These are phyloP conservation scores for Andrena dorsata DNA, from an alignment of 2,888 invertebrate genomes.

Conservation along the genomic window DNA sequence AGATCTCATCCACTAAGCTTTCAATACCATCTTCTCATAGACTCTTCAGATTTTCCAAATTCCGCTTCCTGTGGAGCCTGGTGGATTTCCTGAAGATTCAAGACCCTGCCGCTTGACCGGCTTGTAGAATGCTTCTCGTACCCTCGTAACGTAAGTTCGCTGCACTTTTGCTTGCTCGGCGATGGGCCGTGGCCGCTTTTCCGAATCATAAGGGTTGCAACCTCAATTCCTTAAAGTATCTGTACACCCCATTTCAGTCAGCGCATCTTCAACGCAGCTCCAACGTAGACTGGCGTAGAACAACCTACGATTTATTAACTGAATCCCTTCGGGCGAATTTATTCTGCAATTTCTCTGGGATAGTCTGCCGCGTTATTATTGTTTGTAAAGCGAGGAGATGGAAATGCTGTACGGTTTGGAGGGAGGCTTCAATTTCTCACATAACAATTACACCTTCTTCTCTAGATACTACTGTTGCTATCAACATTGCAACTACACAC, in stretches of 20 bases:
- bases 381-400: too few species aligned
- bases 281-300: not conserved
- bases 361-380: not conserved
- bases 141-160: not conserved
- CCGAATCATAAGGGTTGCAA: constrained; percentile 16
- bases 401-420: too few species aligned
- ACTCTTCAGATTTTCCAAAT: constrained; percentile 38
- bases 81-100: constrained; percentile 3
- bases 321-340: not conserved
- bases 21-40: constrained; percentile 10
- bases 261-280: not conserved
- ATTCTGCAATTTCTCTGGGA: too few species aligned
- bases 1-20: constrained; percentile 15
- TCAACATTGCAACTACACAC: too few species aligned
- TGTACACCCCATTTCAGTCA: not conserved
- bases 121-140: not conserved
- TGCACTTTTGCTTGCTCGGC: not conserved
- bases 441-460: too few species aligned
- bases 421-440: too few species aligned
- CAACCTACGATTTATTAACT: not conserved
- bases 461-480: too few species aligned
- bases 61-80: constrained; percentile 13
- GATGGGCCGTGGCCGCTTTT: constrained; percentile 9
- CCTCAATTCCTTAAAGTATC: constrained; percentile 27
- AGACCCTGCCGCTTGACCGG: constrained; percentile 20